Base-by-base conservation (phyloP, 2,888 invertebrate species). In the Andrena trimmerana region DNA sequence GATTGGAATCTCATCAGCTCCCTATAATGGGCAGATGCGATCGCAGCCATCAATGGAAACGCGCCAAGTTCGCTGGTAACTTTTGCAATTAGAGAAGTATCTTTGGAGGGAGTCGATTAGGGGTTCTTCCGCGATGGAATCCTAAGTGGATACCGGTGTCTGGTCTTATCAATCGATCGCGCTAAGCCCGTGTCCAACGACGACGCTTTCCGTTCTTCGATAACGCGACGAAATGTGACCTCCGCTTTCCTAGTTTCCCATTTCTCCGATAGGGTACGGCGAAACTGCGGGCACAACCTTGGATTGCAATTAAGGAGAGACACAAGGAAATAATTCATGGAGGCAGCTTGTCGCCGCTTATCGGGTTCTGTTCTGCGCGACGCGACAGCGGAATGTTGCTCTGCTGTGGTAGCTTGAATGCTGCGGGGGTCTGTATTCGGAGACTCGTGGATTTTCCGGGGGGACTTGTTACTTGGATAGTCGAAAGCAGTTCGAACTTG, bases 91-190 rank as follows among this genome's bases (percentile, higher is more conserved):
- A 76, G 77, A 84, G 80, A 82, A 81, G 63, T 73, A 74, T 36
- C 73, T 10, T 63, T 52, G 50, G 48, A 57, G 62, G 66, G 75
- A 85, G 72, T 78, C 82, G 80, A 90, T 87, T 85, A 89, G 83
- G 67, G 81, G 68, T 66, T 42, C 67, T 27, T 24, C 29, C 20
- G 60, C 20, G 67, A 54, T 68, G 84, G 79, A 83, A 76, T 71
- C 67, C 60, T 85, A 91, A 92, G 92, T 91, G 91, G 83, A 84
- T 88, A 91, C 83, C 86, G 70, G 74, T 91, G 91, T 91, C 86
- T 79, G 73, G 73, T 81, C 83, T 90, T 92, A 91, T 92, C 91
- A 86, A 82, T 87, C 87, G 81, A 80, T 79, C 75, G 76, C 76
- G 71, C 85, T n/a, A 69, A 68, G 69, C 65, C 78, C 73, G 80